phyloP scores from a whole-genome alignment of 2,113 vertebrate genomes.

The Azemiops feae region DNA sequence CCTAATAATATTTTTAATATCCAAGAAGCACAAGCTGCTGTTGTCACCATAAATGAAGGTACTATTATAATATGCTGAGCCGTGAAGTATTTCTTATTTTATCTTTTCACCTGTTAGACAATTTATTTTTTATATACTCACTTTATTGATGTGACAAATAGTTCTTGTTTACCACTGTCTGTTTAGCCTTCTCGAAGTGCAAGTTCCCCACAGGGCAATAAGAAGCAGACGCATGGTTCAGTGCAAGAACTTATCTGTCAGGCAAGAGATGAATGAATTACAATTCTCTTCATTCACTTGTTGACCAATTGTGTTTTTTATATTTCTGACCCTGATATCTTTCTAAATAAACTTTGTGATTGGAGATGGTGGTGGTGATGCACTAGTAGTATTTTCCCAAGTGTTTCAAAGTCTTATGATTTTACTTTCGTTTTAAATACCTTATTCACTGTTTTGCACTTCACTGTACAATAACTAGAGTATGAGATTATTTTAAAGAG shows the following conservation, averaged over 20 bases:
- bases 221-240: background rate
- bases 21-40: background rate
- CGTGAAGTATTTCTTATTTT: background rate
- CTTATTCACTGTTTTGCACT: background rate
- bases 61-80: background rate
- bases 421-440: background rate
- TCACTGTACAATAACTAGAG: background rate
- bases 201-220: background rate
- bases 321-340: background rate
- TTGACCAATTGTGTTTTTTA: background rate
- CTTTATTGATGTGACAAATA: background rate
- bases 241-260: background rate
- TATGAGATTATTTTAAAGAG: background rate
- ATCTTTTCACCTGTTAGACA: background rate
- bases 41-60: background rate
- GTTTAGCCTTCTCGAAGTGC: background rate
- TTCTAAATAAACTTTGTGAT: background rate
- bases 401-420: background rate
- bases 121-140: background rate
- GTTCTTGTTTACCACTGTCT: background rate
- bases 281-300: background rate
- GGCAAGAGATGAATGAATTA: background rate
- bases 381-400: background rate
- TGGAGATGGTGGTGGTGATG: background rate
- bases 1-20: background rate